Conservation (phyloP, 2,888 invertebrate species). For the Disparrhopalites patrizii region DNA sequence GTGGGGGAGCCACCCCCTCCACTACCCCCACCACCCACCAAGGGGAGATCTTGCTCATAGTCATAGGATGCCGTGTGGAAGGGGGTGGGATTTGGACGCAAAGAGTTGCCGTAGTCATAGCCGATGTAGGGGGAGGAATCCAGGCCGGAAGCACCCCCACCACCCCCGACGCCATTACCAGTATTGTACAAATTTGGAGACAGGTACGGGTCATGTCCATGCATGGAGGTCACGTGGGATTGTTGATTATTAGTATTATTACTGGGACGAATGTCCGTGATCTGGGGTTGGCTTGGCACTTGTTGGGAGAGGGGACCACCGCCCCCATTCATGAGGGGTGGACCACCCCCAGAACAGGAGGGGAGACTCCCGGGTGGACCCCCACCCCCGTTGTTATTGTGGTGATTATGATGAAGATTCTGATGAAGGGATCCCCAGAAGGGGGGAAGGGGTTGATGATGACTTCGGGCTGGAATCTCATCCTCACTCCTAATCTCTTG, state of each 20-base stretch:
- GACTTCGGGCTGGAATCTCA: constrained; percentile 39
- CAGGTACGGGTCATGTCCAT: constrained; percentile 47
- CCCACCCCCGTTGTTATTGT: constrained; percentile 22
- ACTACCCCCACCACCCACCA: constrained; percentile 11
- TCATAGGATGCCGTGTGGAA: constrained; percentile 47
- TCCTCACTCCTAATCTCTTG: constrained; percentile 54
- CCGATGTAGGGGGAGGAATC: constrained; percentile 28
- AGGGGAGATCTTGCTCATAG: constrained; percentile 43
- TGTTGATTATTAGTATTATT: too few relatives aligned
- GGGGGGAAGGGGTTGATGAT: constrained; percentile 42
- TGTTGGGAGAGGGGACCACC: too few relatives aligned
- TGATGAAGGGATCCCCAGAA: constrained; percentile 40
- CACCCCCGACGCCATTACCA: constrained; percentile 18
- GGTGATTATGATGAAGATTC: constrained; percentile 18
- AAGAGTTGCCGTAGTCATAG: constrained; percentile 43
- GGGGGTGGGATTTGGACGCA: constrained; percentile 47
- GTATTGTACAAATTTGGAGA: constrained; percentile 39
- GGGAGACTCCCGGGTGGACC: constrained; percentile 9
- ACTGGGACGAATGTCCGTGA: constrained; percentile 39
- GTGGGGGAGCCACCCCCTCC: constrained; percentile 25
- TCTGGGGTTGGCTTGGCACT: constrained; percentile 35
- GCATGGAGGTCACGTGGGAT: constrained; percentile 18
- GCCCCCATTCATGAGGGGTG: background rate
- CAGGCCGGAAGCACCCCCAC: constrained; percentile 30
- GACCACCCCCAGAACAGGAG: background rate